Percentiles rank a stretch among this genome's conserved stretches.
Conservation (phyloP, 2,113 vertebrate species). For the Melanerpes formicivorus region DNA sequence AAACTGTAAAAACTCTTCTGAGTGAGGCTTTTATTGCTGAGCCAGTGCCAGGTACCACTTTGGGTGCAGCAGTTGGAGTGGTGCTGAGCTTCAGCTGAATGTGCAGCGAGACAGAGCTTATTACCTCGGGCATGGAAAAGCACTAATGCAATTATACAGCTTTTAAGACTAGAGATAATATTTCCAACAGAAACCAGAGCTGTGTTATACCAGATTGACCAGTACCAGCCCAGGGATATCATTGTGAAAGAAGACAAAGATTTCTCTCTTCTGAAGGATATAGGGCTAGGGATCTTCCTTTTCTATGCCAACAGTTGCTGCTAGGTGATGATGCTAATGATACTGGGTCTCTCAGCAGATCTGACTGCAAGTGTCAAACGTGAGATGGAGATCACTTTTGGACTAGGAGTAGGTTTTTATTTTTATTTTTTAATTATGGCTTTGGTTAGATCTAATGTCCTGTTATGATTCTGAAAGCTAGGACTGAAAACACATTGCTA, state of each 20-base stretch:
- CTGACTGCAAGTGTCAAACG: not conserved
- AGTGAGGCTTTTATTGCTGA: not conserved
- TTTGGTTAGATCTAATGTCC: not conserved
- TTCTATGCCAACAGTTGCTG: not conserved
- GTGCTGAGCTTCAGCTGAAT: not conserved
- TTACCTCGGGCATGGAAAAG: constrained; percentile 48
- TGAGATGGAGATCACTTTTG: not conserved
- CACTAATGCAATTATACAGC: constrained; percentile 20
- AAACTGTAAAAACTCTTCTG: not conserved
- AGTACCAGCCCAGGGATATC: not conserved
- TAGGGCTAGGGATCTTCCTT: not conserved
- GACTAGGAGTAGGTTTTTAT: not conserved
- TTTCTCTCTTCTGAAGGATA: not conserved
- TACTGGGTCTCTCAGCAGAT: not conserved
- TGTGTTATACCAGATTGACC: not conserved
- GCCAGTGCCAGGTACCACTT: not conserved
- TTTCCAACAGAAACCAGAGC: constrained; percentile 33
- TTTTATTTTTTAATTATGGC: not conserved
- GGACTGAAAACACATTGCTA: not conserved
- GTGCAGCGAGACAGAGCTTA: not conserved
- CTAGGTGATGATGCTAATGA: not conserved
- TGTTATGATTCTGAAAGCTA: not conserved
- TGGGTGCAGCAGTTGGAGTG: not conserved
- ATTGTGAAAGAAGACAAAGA: not conserved
- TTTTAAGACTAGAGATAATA: constrained; percentile 42